Evolutionary conservation across 2,113 vertebrate species (phyloP).

Genomic region (Megatriorchis doriae): DNA sequence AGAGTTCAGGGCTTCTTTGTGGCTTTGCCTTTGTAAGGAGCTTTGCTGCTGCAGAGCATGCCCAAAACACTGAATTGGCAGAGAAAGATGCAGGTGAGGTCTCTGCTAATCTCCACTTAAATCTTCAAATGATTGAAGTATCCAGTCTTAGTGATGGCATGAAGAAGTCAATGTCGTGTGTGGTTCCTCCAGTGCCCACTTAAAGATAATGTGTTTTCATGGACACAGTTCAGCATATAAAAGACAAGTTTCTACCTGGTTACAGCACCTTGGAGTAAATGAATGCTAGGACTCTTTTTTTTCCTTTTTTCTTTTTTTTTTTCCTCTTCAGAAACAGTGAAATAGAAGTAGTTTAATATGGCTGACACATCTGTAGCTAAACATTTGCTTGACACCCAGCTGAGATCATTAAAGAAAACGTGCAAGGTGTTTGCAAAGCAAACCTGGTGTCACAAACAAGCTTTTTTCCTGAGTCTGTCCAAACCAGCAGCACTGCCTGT

Average conservation of each 20-base stretch:
- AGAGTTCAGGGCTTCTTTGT: neutral
- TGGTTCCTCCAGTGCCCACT: conserved; percentile 31
- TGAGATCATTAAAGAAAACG: neutral
- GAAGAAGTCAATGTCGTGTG: neutral
- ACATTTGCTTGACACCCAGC: neutral
- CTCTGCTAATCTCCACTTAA: neutral
- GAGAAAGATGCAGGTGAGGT: neutral
- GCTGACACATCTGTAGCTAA: neutral
- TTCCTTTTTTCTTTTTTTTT: neutral
- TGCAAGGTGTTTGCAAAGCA: neutral
- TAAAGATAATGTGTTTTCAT: conserved; percentile 35
- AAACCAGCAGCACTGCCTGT: neutral
- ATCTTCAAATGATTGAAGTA: neutral
- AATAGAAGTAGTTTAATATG: neutral
- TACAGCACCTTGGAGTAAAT: conserved; percentile 47
- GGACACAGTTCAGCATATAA: conserved; percentile 21
- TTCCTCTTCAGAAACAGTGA: neutral
- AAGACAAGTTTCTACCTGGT: conserved; percentile 5
- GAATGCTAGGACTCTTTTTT: neutral
- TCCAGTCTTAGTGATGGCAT: neutral
- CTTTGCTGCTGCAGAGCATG: neutral
- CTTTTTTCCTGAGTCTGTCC: neutral
- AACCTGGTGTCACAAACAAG: neutral
- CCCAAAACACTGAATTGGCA: neutral
- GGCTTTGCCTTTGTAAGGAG: neutral